Evolutionary conservation across 2,113 vertebrate genomes (phyloP).

Genomic region (Odontesthes bonariensis): DNA sequence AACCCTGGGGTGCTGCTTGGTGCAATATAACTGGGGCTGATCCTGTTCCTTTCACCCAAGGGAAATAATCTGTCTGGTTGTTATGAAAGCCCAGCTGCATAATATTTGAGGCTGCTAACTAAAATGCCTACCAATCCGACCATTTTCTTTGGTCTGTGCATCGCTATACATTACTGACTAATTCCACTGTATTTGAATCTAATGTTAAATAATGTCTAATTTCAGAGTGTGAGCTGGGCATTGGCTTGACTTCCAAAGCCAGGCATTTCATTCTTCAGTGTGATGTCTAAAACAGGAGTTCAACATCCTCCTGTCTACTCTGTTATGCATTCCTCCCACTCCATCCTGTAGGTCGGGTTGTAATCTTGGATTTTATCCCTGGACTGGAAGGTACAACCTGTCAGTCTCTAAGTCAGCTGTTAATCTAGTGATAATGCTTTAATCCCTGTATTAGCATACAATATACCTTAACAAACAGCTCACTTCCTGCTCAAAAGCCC

Average conservation of each 20-base stretch:
- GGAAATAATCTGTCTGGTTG: conserved; percentile 25
- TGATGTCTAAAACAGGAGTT: conserved; percentile 11
- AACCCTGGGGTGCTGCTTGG: conserved; percentile 16
- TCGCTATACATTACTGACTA: conserved; percentile 25
- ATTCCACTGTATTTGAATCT: conserved; percentile 2
- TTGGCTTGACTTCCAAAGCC: conserved; percentile 3
- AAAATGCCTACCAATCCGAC: conserved; percentile 45
- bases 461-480: conserved; percentile 64
- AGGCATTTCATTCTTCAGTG: conserved; percentile 11
- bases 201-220: neutral
- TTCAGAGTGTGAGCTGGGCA: conserved; percentile 13
- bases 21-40: conserved; percentile 26
- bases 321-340: conserved; percentile 40
- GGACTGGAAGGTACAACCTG: conserved; percentile 57
- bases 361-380: conserved; percentile 64
- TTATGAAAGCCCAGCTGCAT: conserved; percentile 31
- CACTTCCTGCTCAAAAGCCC: conserved; percentile 58
- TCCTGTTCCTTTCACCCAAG: conserved; percentile 31
- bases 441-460: conserved; percentile 69
- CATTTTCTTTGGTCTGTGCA: conserved; percentile 24
- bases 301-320: conserved; percentile 9
- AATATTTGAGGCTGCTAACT: conserved; percentile 39
- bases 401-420: conserved; percentile 59
- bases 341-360: conserved; percentile 48
- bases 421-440: conserved; percentile 78